phyloP scores from a whole-genome alignment of 2,797 vertebrate species.

The Pachyuromys duprasi region DNA sequence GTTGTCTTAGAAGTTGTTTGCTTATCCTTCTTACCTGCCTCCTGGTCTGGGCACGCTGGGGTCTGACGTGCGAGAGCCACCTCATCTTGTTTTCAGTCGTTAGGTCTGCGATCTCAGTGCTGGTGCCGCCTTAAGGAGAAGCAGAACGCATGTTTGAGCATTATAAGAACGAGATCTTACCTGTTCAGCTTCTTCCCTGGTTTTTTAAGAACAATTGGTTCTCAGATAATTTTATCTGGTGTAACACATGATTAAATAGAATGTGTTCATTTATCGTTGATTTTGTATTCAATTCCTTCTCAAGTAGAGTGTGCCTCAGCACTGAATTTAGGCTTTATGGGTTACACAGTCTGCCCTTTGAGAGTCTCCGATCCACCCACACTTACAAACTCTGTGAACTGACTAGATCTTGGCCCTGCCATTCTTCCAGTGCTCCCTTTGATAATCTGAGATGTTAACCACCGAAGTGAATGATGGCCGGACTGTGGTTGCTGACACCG shows the following conservation, averaged over 20 bases:
- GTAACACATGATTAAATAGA: constrained; percentile 63
- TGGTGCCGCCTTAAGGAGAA: background rate
- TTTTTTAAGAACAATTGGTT: constrained; percentile 61
- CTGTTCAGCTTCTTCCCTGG: background rate
- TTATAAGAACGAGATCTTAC: background rate
- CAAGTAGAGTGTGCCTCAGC: constrained; percentile 5
- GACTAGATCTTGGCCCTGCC: constrained; percentile 33
- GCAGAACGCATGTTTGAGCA: background rate
- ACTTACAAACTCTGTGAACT: constrained; percentile 15
- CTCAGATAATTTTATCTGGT: constrained; percentile 65
- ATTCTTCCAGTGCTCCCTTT: constrained; percentile 48
- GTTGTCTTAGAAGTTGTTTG: background rate
- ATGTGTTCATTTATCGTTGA: constrained; percentile 41
- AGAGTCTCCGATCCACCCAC: constrained; percentile 23
- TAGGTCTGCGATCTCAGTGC: background rate
- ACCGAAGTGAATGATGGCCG: constrained; percentile 23
- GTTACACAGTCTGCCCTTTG: constrained; percentile 32
- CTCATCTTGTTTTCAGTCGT: background rate
- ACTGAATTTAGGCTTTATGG: constrained; percentile 13
- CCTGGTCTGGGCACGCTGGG: background rate
- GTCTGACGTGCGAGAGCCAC: background rate
- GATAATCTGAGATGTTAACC: constrained; percentile 54
- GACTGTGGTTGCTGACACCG: constrained; percentile 28
- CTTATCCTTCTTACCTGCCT: background rate
- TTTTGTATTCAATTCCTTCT: constrained; percentile 62